Percentiles rank a stretch among this genome's conserved stretches.
Evolutionary conservation across 2,888 invertebrate genomes (phyloP).

Genomic region (Perdita meconis): DNA sequence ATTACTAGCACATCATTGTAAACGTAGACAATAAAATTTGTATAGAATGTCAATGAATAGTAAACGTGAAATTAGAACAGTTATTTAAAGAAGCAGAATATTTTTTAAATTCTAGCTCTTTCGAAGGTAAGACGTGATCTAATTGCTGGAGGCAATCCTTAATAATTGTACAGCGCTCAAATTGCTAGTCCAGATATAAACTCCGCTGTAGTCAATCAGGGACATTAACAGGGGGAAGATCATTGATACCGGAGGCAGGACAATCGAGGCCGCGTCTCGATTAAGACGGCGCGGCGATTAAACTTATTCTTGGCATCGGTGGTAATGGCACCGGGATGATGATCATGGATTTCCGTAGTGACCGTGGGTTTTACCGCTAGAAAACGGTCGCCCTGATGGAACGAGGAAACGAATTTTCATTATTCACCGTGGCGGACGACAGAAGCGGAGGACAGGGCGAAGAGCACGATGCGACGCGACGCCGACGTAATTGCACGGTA

Average conservation of each 20-base stretch:
- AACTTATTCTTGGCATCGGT: neutral
- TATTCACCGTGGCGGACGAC: neutral
- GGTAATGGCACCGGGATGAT: constrained; percentile 9
- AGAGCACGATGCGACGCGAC: neutral
- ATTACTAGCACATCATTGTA: too few species aligned
- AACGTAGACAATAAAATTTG: too few species aligned
- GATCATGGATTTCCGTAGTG: constrained; percentile 25
- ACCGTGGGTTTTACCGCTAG: constrained; percentile 45
- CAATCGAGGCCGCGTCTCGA: constrained; percentile 35
- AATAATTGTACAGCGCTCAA: too few species aligned
- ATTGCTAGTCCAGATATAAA: too few species aligned
- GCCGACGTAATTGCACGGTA: constrained; percentile 40
- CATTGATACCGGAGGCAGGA: constrained; percentile 35
- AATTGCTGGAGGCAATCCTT: too few species aligned
- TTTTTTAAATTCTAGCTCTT: too few species aligned
- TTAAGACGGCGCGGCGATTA: constrained; percentile 21
- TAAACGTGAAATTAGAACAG: too few species aligned
- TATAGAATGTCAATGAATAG: too few species aligned
- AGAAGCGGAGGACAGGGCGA: neutral
- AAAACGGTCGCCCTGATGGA: constrained; percentile 13
- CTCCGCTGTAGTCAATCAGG: neutral
- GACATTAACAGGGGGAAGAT: neutral
- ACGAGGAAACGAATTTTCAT: constrained; percentile 42
- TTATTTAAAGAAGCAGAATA: too few species aligned
- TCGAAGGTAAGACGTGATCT: too few species aligned